phyloP scores from a whole-genome alignment of 2,797 vertebrate species.

The Gila robusta region DNA sequence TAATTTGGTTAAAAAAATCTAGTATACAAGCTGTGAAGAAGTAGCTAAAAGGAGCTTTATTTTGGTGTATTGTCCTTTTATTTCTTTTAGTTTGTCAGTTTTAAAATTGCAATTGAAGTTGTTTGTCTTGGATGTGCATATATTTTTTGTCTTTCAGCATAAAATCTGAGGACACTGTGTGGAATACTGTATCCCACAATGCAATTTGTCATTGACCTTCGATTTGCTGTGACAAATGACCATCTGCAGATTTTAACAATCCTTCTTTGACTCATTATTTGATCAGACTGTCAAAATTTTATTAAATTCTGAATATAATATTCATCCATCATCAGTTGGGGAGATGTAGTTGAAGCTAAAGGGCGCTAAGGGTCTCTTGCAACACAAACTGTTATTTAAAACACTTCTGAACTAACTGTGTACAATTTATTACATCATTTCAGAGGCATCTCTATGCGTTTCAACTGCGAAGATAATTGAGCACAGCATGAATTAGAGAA shows the following conservation, averaged over 20 bases:
- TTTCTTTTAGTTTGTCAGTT: not conserved
- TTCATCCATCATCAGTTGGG: not conserved
- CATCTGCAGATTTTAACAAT: not conserved
- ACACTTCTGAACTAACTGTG: constrained; percentile 29
- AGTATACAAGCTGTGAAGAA: not conserved
- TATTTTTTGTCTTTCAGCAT: not conserved
- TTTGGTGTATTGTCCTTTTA: not conserved
- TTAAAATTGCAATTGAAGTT: not conserved
- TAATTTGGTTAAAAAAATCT: no score
- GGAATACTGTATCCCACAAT: not conserved
- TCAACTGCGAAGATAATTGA: not conserved
- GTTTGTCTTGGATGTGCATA: not conserved
- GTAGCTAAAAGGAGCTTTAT: not conserved
- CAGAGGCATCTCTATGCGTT: not conserved
- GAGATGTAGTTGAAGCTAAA: not conserved
- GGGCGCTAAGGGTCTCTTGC: not conserved
- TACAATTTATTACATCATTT: constrained; percentile 20
- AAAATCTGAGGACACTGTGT: not conserved
- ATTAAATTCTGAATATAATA: not conserved
- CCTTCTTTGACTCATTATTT: not conserved
- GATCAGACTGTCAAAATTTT: not conserved
- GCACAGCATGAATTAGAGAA: not conserved
- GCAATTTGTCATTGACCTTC: not conserved
- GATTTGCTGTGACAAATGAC: not conserved
- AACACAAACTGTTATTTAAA: constrained; percentile 18